A percentile compares a stretch with the other conserved stretches of the same genome.
Evolutionary conservation across 2,113 vertebrate species (phyloP).

Genomic region (Xiphophorus couchianus): DNA sequence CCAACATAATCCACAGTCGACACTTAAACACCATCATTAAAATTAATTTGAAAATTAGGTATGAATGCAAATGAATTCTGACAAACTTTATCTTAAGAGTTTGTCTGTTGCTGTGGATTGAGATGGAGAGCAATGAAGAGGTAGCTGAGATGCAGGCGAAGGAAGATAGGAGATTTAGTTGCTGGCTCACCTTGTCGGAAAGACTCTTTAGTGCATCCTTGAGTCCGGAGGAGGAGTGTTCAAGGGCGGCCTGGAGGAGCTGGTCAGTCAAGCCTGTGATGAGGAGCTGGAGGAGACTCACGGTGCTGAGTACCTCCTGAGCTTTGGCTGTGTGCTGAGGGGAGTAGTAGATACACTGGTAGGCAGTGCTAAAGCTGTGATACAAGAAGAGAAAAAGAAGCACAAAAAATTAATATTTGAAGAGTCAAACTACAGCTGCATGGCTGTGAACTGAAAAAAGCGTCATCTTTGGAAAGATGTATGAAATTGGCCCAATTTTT

Average conservation of each 20-base stretch:
- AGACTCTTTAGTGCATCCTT: conserved; percentile 93
- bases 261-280: conserved; percentile 90
- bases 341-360: conserved; percentile 99
- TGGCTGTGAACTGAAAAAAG: background rate
- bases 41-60: conserved; percentile 3
- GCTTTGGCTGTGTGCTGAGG: conserved; percentile 97
- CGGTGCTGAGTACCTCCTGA: conserved; percentile 93
- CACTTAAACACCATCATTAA: background rate
- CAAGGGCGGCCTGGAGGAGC: conserved; percentile 91
- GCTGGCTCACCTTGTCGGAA: conserved; percentile 90
- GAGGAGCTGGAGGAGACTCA: conserved; percentile 91
- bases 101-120: conserved; percentile 16
- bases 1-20: background rate
- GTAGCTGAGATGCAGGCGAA: background rate
- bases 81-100: conserved; percentile 3
- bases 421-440: background rate
- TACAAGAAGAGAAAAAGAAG: background rate
- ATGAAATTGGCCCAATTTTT: background rate
- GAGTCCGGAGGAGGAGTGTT: conserved; percentile 86
- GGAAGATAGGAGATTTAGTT: background rate
- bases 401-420: conserved; percentile 9
- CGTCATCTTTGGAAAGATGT: background rate
- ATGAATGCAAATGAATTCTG: conserved; percentile 1
- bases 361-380: conserved; percentile 89
- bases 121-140: conserved; percentile 19